Evolutionary conservation across 2,888 invertebrate species (phyloP).

Genomic region (Macrophya annulata): DNA sequence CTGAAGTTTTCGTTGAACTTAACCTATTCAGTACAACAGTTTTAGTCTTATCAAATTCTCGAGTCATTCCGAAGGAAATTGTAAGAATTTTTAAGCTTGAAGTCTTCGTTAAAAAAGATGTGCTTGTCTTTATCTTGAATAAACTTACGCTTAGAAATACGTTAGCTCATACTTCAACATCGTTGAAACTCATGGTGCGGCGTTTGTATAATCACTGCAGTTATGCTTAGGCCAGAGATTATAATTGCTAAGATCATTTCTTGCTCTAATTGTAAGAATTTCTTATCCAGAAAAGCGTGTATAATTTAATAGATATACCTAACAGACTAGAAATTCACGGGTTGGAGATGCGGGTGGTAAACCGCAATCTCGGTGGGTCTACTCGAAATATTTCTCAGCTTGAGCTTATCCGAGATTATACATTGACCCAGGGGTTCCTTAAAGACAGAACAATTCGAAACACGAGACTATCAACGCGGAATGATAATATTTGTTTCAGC

Average conservation of each 20-base stretch:
- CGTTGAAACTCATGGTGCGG: background rate
- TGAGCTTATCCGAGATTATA: conserved; percentile 16
- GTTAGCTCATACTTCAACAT: background rate
- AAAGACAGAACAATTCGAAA: background rate
- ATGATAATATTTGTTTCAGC: background rate
- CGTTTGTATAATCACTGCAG: background rate
- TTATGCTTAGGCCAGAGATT: background rate
- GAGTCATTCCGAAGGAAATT: background rate
- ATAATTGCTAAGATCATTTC: conserved; percentile 18
- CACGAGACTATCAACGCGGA: background rate
- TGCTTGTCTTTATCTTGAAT: background rate
- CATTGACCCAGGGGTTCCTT: too few species aligned
- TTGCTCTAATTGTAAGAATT: background rate
- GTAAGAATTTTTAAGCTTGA: background rate
- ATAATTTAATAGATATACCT: background rate
- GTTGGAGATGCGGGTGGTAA: background rate
- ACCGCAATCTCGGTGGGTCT: conserved; percentile 23
- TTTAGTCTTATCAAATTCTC: background rate
- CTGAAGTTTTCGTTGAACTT: too few species aligned
- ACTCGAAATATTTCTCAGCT: background rate
- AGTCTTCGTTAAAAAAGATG: background rate
- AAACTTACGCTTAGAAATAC: background rate
- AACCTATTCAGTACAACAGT: background rate
- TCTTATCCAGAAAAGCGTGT: background rate
- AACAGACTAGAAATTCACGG: conserved; percentile 15